Evolutionary conservation across 2,113 vertebrate species (phyloP), one percentile per base, ranked within the genome.

Genomic region (Todiramphus saurophagus): DNA sequence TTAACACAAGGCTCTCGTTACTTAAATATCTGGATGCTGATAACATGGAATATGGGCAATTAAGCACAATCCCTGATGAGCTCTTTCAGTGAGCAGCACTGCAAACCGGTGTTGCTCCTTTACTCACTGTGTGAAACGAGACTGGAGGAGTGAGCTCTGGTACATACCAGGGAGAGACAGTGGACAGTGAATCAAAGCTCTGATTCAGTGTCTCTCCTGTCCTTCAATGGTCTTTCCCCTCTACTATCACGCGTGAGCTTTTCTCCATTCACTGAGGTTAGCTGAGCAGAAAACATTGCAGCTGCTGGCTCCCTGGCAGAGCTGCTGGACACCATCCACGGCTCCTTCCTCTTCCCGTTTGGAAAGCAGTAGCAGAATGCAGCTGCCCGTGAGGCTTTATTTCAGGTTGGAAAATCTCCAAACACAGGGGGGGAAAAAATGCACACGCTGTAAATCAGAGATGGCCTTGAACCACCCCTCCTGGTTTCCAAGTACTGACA

Each of bases 361-460:
- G 51, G 87, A 90, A 68, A 53, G 43, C 15, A 53, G 79, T 1
- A 51, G 76, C 90, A 72, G 79, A 88, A 77, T 21, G 72, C 96
- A 95, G 96, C 93, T 95, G 94, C 90, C 90, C 73, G 33, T 1
- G 88, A 69, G 82, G 59, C 56, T 93, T 86, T 56, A 46, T 75
- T 56, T 79, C 0, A 2, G 74, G 50, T 0, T 94, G 93, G 93
- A 92, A 89, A 75, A 24, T 3, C 82, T 95, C 79, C 93, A 96
- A 5, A 37, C 37, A 5, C 10, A 12, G 56, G 51, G 37, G 37
- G 39, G 33, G 25, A 13, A 16, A 14, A 76, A 14, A 7, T 10
- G 66, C 78, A 67, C 28, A 2, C 0, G 2, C 53, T 55, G 58
- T n/a, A 50, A 88, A 59, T 50, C 8, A 2, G 82, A 63, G 82